phyloP scores from a whole-genome alignment of 2,888 invertebrate genomes.

The Cephus rjabovi region DNA sequence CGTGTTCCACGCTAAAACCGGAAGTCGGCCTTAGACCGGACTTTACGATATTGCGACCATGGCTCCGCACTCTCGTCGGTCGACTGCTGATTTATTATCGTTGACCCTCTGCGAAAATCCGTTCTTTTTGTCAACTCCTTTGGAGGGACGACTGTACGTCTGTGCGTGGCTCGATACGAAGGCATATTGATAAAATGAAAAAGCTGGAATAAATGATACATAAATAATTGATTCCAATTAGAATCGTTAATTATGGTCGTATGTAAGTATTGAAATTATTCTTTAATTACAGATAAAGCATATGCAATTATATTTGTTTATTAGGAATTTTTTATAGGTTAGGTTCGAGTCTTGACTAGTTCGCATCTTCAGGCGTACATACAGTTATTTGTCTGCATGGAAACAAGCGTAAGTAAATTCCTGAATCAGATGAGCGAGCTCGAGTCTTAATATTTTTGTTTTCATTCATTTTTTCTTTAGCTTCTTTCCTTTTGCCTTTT shows the following conservation, averaged over 20 bases:
- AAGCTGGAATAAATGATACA: not conserved
- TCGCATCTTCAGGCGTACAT: not conserved
- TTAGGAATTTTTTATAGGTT: no score
- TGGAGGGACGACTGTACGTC: not conserved
- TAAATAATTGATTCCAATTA: no score
- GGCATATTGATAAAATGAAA: not conserved
- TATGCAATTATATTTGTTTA: not conserved
- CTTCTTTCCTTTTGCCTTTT: not conserved
- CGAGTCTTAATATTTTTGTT: not conserved
- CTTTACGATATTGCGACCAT: not conserved
- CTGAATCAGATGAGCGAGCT: not conserved
- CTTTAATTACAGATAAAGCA: not conserved
- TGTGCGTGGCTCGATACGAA: no score
- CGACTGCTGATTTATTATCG: constrained; percentile 2
- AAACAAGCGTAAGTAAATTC: not conserved
- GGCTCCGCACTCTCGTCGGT: not conserved
- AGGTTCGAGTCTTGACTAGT: not conserved
- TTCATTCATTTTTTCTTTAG: not conserved
- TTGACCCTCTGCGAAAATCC: not conserved
- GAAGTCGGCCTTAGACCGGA: constrained; percentile 43
- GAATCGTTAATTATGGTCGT: no score
- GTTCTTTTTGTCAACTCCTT: not conserved
- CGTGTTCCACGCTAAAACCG: constrained; percentile 56
- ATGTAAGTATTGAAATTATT: no score
- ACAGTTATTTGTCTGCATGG: not conserved